A percentile compares a stretch with the other conserved stretches of the same genome.
These are phyloP conservation scores for Gambusia yucatana DNA, from an alignment of 2,797 vertebrate genomes.

Conservation along the genomic window DNA sequence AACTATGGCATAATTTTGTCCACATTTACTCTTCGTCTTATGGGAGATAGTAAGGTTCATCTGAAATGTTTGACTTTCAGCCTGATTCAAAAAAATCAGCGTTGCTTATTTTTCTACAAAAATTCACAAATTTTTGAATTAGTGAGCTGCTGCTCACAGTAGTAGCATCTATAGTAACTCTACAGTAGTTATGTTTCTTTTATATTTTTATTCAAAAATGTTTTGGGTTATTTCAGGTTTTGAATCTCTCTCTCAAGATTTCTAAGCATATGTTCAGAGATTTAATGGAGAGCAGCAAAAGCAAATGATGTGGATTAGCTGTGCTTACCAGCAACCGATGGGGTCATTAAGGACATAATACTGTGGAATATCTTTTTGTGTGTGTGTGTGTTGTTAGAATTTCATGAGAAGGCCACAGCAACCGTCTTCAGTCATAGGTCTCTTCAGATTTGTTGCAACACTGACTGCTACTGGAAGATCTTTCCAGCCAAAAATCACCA, in stretches of 20 bases:
- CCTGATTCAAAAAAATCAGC: neutral
- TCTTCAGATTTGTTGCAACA: neutral
- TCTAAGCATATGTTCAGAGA: neutral
- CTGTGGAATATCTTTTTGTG: neutral
- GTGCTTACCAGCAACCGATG: neutral
- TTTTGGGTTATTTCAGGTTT: neutral
- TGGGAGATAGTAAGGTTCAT: neutral
- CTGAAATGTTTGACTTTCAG: neutral
- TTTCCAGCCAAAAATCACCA: neutral
- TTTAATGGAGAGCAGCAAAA: neutral
- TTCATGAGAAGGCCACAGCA: neutral
- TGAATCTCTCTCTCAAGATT: neutral
- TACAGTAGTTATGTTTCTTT: neutral
- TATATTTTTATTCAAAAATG: neutral
- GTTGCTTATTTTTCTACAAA: neutral
- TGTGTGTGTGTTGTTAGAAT: too few species aligned
- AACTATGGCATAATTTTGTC: neutral
- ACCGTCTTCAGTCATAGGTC: neutral
- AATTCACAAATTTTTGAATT: neutral
- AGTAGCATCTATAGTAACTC: too few species aligned
- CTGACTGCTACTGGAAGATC: neutral
- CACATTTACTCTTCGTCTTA: neutral
- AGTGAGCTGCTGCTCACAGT: too few species aligned
- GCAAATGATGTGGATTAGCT: neutral
- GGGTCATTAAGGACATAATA: neutral